phyloP scores from a whole-genome alignment of 2,888 invertebrate genomes.

The Eudasyphora cyanicolor region DNA sequence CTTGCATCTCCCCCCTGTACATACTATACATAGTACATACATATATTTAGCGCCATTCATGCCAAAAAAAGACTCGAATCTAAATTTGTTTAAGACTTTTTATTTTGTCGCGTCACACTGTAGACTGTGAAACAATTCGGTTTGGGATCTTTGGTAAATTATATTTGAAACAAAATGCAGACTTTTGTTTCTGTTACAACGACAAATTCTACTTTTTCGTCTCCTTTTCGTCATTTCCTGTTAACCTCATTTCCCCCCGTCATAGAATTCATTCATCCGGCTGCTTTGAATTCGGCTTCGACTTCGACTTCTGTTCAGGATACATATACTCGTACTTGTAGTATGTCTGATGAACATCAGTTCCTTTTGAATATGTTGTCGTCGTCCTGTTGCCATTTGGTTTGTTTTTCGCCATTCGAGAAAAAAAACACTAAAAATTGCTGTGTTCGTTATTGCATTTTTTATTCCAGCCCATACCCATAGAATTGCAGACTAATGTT shows the following conservation, averaged over 20 bases:
- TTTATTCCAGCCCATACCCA: slow-evolving; percentile 1
- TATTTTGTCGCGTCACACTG: neutral
- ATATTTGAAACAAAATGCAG: slow-evolving; percentile 28
- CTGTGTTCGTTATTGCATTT: slow-evolving; percentile 23
- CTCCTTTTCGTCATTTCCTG: neutral
- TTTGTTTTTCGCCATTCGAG: neutral
- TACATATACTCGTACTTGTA: neutral
- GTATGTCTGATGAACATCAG: neutral
- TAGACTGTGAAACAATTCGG: slow-evolving; percentile 21
- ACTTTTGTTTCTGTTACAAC: neutral
- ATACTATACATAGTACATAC: neutral
- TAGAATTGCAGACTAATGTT: slow-evolving; percentile 56
- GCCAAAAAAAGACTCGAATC: neutral
- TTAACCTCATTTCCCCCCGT: neutral
- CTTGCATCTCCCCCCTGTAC: neutral
- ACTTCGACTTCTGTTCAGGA: neutral
- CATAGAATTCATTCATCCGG: too few species aligned
- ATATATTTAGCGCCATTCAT: too few species aligned
- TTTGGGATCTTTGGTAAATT: slow-evolving; percentile 20
- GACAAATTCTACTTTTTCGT: neutral
- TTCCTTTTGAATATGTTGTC: neutral
- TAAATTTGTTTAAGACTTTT: slow-evolving; percentile 26
- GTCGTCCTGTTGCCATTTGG: neutral
- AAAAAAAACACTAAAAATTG: slow-evolving; percentile 1
- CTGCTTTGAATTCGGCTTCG: too few species aligned